Evolutionary conservation across 1,140 invertebrate species (phyloP).

Genomic region (Pentalonia nigronervosa): DNA sequence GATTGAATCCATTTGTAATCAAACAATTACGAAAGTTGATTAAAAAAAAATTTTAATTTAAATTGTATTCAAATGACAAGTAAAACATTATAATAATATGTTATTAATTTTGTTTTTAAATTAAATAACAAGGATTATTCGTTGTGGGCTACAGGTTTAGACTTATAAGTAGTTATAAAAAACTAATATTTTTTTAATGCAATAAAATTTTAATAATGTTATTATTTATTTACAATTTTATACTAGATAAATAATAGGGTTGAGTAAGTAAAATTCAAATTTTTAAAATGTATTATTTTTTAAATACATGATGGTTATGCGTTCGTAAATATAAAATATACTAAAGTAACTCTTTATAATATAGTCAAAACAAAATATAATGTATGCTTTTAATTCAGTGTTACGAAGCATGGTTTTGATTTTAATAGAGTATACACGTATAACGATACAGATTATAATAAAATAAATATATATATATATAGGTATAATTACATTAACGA

Average conservation of each 20-base stretch:
- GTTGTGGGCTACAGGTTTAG: neutral
- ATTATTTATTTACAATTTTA: neutral
- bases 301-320: neutral
- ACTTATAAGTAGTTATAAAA: too few species aligned
- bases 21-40: neutral
- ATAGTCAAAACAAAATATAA: neutral
- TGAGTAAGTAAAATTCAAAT: neutral
- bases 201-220: too few species aligned
- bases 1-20: neutral
- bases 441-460: too few species aligned
- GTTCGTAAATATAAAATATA: neutral
- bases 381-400: neutral
- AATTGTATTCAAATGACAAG: neutral
- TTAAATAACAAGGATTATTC: neutral
- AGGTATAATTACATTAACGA: neutral
- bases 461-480: neutral
- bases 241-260: neutral
- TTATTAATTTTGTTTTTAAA: neutral
- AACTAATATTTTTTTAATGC: too few species aligned
- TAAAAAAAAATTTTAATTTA: neutral
- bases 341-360: neutral
- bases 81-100: neutral
- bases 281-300: neutral
- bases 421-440: too few species aligned
- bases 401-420: neutral